Evolutionary conservation across 2,797 vertebrate species (phyloP).

Genomic region (Tachyglossus aculeatus): DNA sequence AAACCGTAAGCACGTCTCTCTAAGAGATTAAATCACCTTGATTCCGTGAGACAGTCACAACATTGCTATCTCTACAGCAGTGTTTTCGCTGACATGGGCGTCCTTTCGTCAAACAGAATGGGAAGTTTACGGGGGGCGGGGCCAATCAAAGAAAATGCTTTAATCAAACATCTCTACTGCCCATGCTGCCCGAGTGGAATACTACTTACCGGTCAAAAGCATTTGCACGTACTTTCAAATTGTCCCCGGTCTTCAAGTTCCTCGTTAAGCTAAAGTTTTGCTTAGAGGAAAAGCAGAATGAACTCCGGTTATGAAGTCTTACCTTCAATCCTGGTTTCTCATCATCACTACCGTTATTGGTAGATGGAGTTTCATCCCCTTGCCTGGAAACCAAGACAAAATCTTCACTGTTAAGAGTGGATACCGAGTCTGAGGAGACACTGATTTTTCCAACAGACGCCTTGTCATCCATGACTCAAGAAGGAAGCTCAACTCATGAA

Average conservation of each 20-base stretch:
- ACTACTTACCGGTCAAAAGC: constrained; percentile 26
- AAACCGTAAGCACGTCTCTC: too few species aligned
- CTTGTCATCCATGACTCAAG: constrained; percentile 99
- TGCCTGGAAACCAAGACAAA: constrained; percentile 99
- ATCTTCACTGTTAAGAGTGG: constrained; percentile 99
- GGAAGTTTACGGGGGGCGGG: too few species aligned
- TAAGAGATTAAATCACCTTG: too few species aligned
- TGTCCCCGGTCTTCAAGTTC: constrained; percentile 52
- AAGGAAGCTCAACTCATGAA: constrained; percentile 85
- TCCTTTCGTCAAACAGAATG: too few species aligned
- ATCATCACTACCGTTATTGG: constrained; percentile 98
- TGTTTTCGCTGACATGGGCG: too few species aligned
- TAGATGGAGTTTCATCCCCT: constrained; percentile 96
- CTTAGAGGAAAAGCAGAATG: constrained; percentile 51
- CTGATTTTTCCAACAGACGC: constrained; percentile 99
- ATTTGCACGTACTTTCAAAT: constrained; percentile 43
- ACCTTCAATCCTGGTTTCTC: constrained; percentile 99
- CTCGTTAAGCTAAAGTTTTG: constrained; percentile 45
- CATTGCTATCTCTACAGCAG: too few species aligned
- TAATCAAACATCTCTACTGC: constrained; percentile 49
- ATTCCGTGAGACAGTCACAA: too few species aligned
- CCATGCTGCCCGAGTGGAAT: constrained; percentile 9
- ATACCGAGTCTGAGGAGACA: constrained; percentile 98
- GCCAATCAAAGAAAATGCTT: constrained; percentile 41
- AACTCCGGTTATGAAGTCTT: constrained; percentile 73